These are phyloP conservation scores for Galleria mellonella DNA, from an alignment of 1,140 invertebrate species.

Conservation along the genomic window DNA sequence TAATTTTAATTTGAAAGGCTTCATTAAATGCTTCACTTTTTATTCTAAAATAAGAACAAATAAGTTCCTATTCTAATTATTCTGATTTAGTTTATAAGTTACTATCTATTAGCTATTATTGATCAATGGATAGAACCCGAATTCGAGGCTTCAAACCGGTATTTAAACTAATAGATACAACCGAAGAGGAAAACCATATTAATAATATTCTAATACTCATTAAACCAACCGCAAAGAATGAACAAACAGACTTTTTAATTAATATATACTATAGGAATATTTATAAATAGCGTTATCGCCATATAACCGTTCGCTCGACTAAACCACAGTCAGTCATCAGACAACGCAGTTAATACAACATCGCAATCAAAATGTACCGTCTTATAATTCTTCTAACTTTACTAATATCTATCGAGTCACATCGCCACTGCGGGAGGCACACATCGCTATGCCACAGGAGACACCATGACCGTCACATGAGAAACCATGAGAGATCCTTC, in stretches of 20 bases:
- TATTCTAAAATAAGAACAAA: no score
- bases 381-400: background rate
- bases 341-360: background rate
- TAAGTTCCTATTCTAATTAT: no score
- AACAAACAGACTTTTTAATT: background rate
- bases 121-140: no score
- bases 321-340: background rate
- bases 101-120: no score
- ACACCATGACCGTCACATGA: background rate
- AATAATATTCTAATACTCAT: background rate
- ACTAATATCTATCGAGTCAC: background rate
- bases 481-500: background rate
- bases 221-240: background rate
- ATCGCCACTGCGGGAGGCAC: background rate
- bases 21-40: no score
- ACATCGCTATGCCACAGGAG: background rate
- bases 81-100: no score
- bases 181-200: background rate
- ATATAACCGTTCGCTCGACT: background rate
- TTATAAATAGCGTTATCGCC: background rate
- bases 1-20: no score
- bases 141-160: background rate
- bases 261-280: background rate
- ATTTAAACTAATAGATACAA: background rate
- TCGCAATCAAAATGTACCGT: background rate